Evolutionary conservation across 1,140 invertebrate species (phyloP), one percentile per base, ranked within the genome.

Genomic region (Hesperophylax magnus): DNA sequence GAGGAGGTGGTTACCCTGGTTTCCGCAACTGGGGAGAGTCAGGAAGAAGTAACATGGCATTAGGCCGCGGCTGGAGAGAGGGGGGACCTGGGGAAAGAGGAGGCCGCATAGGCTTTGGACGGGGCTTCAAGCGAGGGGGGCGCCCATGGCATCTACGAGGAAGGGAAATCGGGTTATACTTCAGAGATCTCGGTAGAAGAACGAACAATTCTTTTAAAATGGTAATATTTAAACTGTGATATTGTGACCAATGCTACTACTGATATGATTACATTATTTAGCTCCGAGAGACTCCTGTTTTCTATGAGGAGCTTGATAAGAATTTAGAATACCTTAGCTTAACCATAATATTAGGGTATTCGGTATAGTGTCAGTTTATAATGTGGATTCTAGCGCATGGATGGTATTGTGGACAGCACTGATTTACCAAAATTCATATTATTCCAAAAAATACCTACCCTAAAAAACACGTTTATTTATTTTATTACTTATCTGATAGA

Each of bases 131-230:
- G 22, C 56, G 71, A 65, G 22, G 31, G 7, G 34, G 52, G 5
- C 63, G 22, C 9, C 82, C 82, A 6, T 27, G 79, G 8, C 69
- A 77, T n/a, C 60, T 84, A 0, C 39, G 52, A 22, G 82, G 82
- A 7, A 56, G 20, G 39, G 60, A 74, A 3, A 80, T 84, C 9
- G 82, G 82, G 0, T 63, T 84, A 1, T 84, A 71, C 58, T 84
- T 79, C 52, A 79, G 74, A 69, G 74, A 81, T 47, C 65, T 24
- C 7, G n/a, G 34, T 1, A 39, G 22, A n/a, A 56, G 69, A 15
- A 76, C 74, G 14, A 58, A 58, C 6, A 20, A 52, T 18, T 20
- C 39, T 14, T 47, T 24, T 31, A 31, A 53, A 20, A 67, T 34
- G 77, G 39, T 69, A 78, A 53, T n/a, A 78, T 17, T 18, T 14